phyloP scores from a whole-genome alignment of 2,113 vertebrate genomes.

The Cochlearius cochlearius region DNA sequence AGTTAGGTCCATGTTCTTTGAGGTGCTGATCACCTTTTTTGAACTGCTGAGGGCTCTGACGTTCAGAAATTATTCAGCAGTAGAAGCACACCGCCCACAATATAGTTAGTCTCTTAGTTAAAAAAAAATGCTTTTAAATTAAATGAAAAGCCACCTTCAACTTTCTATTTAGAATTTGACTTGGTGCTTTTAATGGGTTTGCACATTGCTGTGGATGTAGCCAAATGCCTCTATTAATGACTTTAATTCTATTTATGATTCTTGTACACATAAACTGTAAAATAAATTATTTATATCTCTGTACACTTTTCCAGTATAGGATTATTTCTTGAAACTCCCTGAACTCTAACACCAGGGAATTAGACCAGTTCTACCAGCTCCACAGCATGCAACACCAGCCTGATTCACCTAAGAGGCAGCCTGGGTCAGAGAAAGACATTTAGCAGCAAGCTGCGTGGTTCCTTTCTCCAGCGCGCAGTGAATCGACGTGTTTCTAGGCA shows the following conservation, averaged over 20 bases:
- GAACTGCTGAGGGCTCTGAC: background rate
- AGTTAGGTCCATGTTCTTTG: background rate
- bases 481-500: background rate
- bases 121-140: slow-evolving; percentile 8
- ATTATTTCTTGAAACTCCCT: background rate
- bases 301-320: background rate
- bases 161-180: slow-evolving; percentile 48
- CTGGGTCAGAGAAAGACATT: background rate
- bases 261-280: background rate
- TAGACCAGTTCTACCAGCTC: background rate
- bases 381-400: background rate
- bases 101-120: background rate
- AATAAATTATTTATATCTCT: slow-evolving; percentile 5
- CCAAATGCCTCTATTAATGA: slow-evolving; percentile 18
- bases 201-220: slow-evolving; percentile 23
- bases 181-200: slow-evolving; percentile 48
- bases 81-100: background rate
- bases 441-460: background rate
- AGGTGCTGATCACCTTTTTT: background rate
- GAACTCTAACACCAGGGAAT: background rate
- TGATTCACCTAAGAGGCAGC: background rate
- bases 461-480: background rate
- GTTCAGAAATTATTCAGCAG: slow-evolving; percentile 18
- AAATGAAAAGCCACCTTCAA: slow-evolving; percentile 45
- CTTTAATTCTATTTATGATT: slow-evolving; percentile 46